These are phyloP conservation scores for Grapholita molesta DNA, from an alignment of 1,140 invertebrate species.

Conservation along the genomic window DNA sequence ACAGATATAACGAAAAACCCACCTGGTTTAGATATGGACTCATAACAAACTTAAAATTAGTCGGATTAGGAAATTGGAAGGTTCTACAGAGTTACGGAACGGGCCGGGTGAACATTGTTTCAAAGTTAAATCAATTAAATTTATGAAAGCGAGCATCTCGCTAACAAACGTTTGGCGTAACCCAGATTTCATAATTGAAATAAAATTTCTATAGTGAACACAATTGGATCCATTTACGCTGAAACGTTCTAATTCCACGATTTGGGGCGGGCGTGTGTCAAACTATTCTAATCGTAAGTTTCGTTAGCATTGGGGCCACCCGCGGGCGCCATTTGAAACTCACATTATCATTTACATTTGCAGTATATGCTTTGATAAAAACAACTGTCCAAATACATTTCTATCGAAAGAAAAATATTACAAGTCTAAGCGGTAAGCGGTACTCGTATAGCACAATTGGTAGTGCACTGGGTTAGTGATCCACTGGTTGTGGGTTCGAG, in stretches of 20 bases:
- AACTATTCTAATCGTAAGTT: background rate
- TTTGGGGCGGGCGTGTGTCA: background rate
- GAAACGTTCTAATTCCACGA: background rate
- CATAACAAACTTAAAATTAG: background rate
- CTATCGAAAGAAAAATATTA: too few species aligned
- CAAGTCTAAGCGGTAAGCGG: too few species aligned
- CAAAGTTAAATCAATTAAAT: background rate
- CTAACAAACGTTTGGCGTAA: background rate
- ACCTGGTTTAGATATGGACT: background rate
- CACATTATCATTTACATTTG: background rate
- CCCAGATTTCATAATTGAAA: background rate
- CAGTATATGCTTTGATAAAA: background rate
- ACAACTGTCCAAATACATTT: too few species aligned
- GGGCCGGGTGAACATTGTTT: background rate
- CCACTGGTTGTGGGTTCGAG: too few species aligned
- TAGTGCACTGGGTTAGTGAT: too few species aligned
- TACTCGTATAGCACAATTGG: too few species aligned
- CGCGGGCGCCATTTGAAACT: background rate
- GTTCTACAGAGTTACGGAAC: background rate
- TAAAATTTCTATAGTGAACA: background rate
- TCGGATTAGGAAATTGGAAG: background rate
- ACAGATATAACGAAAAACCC: background rate
- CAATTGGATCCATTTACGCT: background rate
- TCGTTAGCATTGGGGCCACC: background rate
- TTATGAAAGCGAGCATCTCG: background rate